Evolutionary conservation across 1,140 invertebrate genomes (phyloP).

Genomic region (Drosophila grimshawi): DNA sequence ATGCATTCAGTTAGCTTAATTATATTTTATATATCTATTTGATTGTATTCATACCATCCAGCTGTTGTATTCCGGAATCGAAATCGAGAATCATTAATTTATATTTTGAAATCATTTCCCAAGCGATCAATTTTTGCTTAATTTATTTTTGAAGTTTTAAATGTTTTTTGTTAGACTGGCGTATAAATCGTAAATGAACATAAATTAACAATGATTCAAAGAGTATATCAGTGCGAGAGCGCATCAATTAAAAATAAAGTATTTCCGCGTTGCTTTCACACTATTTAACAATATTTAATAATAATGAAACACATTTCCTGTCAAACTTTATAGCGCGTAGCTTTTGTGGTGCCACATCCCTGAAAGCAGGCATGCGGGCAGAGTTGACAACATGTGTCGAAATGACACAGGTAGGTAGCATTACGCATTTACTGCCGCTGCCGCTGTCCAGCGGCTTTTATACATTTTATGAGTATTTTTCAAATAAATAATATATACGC

Average conservation of each 20-base stretch:
- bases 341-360: not conserved
- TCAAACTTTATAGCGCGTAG: conserved; percentile 20
- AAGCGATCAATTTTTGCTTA: not conserved
- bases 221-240: not conserved
- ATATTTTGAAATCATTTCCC: not conserved
- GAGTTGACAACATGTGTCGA: conserved; percentile 57
- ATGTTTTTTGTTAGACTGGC: not conserved
- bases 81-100: not conserved
- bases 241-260: conserved; percentile 15
- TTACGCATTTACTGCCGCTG: conserved; percentile 51
- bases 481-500: conserved; percentile 69
- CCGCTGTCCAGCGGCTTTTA: conserved; percentile 32
- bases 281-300: conserved; percentile 38
- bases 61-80: not conserved
- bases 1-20: not conserved
- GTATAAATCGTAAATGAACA: not conserved
- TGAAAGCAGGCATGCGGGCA: conserved; percentile 13
- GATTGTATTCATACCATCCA: not conserved
- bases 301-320: conserved; percentile 32
- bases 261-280: conserved; percentile 2
- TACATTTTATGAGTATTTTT: conserved; percentile 72
- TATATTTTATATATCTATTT: not conserved
- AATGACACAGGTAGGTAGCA: conserved; percentile 54
- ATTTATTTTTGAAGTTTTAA: not conserved
- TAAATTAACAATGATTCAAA: conserved; percentile 12